A percentile compares a stretch with the other conserved stretches of the same genome.
These are phyloP conservation scores for Ormyrus thymus DNA, from an alignment of 2,888 invertebrate species.

Conservation along the genomic window DNA sequence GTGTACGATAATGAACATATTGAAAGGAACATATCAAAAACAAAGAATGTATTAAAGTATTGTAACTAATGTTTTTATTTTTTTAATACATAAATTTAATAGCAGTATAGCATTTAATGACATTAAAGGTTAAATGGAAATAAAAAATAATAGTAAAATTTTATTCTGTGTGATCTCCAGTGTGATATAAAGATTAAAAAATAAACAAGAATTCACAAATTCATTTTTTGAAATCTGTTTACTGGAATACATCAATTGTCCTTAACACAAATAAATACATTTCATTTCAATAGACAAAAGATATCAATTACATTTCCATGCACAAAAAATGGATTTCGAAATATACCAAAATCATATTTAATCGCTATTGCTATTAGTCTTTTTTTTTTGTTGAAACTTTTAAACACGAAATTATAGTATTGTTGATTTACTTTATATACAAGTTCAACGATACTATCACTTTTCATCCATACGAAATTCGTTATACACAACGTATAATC, in stretches of 20 bases:
- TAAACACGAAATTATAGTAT: constrained; percentile 30
- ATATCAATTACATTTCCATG: constrained; percentile 2
- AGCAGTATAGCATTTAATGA: constrained; percentile 27
- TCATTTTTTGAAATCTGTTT: constrained; percentile 11
- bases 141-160: constrained; percentile 34
- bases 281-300: neutral
- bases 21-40: neutral
- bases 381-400: constrained; percentile 19
- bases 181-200: constrained; percentile 34
- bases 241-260: constrained; percentile 19
- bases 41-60: constrained; percentile 18
- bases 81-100: constrained; percentile 47
- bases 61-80: constrained; percentile 44
- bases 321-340: constrained; percentile 19
- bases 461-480: constrained; percentile 39
- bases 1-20: neutral
- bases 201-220: constrained; percentile 12
- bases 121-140: constrained; percentile 38
- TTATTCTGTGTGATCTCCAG: constrained; percentile 25
- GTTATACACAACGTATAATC: constrained; percentile 35
- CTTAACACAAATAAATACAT: constrained; percentile 37
- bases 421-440: constrained; percentile 50
- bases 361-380: constrained; percentile 26
- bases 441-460: constrained; percentile 30
- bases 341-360: neutral